Evolutionary conservation across 1,140 invertebrate genomes (phyloP), one percentile per base, ranked within the genome.

Genomic region (Dermatophagoides farinae): DNA sequence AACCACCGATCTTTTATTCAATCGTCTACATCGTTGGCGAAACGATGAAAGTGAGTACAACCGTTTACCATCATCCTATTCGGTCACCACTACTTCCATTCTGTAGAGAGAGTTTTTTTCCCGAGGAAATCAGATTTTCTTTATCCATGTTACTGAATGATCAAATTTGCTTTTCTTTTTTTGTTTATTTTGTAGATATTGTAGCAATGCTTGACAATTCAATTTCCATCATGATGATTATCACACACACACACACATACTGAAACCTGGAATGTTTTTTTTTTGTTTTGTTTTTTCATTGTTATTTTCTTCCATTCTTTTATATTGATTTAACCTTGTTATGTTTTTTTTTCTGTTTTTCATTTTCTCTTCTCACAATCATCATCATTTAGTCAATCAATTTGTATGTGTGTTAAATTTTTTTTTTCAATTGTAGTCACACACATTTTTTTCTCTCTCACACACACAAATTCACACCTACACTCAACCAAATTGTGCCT

Each of bases 1-100:
- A 1, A 4, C 43, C 12, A 18, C 41, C n/a, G 43, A 60, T 11
- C 18, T 49, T 10, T 23, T 47, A 18, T 39, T 58, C 16, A 58
- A 41, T 23, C n/a, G 31, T 16, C 46, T 60, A 6, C 58, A 60
- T 43, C 43, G 58, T 16, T 60, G 58, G 58, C 46, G 46, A 1
- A 58, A 58, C 18, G 58, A 60, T 20, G 58, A 60, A 47, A 49
- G 58, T 60, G 23, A 60, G 58, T 60, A 31, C 6, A 2, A n/a
- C 23, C 16, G 20, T 1, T 44, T 12, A 20, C 12, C 50, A 52
- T 9, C 20, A 14, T 4, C 12, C 12, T 31, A 31, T n/a, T n/a
- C n/a, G n/a, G n/a, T n/a, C n/a, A 31, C 8, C 31, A 31, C 31
- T 8, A 23, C 46, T 8, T 18, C 46, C 46, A 47, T 4, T 18